Base-by-base conservation (phyloP, 2,888 invertebrate genomes). In the Caradrina clavipalpis region DNA sequence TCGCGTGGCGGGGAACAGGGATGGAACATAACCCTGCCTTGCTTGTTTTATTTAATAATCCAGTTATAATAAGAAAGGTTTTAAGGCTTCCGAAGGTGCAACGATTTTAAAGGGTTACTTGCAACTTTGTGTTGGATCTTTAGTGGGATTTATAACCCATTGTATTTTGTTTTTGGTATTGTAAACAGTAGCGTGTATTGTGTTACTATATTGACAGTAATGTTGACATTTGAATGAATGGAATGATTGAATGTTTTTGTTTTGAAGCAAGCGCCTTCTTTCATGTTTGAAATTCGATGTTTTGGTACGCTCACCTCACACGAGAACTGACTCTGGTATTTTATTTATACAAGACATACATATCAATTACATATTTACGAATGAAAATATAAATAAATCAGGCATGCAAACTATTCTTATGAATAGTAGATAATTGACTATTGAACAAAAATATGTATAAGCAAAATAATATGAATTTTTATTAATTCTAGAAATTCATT, bases 1-100 rank as follows among this genome's bases (percentile, higher is more conserved):
- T 91, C 93, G 93, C 93, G 93, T 93, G 93, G 93, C 93, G 93
- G 56, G 79, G 3, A 86, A 93, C 64, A 56, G 80, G 68, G 92
- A 92, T 19, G 31, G 39, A 1, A 61, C 55, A n/a, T 58, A 64
- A 73, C 63, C 64, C 68, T 81, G 73, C 69, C 51, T 75, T 78
- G 78, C 77, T 74, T 80, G 83, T 87, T 88, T 89, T 89, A 86
- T 89, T 89, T 88, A 88, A 87, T 91, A 92, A 92, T 92, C 92
- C 91, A 91, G 91, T 92, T 92, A 92, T 90, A 89, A 89, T 88
- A 87, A 89, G 83, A 80, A 87, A 87, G 78, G 82, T 82, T 84
- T 85, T 85, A 84, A 69, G 86, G 83, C 86, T 86, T 84, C 86
- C 69, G 82, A 80, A 78, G 81, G 78, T 82, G 83, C 78, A 78